Base-by-base conservation (phyloP, 2,888 invertebrate species). In the Pecten maximus region DNA sequence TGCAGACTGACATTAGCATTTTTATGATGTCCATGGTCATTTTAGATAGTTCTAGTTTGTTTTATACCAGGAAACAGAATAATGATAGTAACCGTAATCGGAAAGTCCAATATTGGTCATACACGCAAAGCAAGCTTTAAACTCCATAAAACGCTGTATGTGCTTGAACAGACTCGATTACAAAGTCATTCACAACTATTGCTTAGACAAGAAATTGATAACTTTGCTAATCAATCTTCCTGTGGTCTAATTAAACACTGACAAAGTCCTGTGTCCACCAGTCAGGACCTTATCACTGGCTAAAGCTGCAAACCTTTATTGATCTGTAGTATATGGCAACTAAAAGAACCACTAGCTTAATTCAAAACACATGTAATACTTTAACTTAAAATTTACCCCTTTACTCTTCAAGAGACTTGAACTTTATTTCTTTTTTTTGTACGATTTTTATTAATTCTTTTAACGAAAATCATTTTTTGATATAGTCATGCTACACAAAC, bases 131-230 rank as follows among this genome's bases (percentile, higher is more conserved):
- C 2, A n/a, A 23, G 54, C n/a, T 54, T 54, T 19, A 54, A n/a
- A 19, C 54, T 54, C 54, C n/a, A 54, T 54, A 54, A 54, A 19
- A 54, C n/a, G n/a, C n/a, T 23, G 54, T 23, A 54, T 54, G 23
- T 23, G 74, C 35, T 35, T 28, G 28, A 74, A 74, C 74, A 74
- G 74, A 35, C 74, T 35, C 12, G 74, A 35, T 74, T 74, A 74
- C 60, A 74, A 19, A 35, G 74, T 6, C 74, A 74, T 74, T 74
- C 12, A 28, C 74, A 74, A 35, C 74, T 74, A n/a, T n/a, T n/a
- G n/a, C n/a, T n/a, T n/a, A 28, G 74, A 35, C 35, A 35, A 74
- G 74, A 74, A 74, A 74, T 74, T 74, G 74, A 74, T 74, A 74
- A 74, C 10, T 12, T 74, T 35, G 12, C 74, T 15, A 74, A 74